Conservation (phyloP, 2,113 vertebrate species). For the Pedionomus torquatus region DNA sequence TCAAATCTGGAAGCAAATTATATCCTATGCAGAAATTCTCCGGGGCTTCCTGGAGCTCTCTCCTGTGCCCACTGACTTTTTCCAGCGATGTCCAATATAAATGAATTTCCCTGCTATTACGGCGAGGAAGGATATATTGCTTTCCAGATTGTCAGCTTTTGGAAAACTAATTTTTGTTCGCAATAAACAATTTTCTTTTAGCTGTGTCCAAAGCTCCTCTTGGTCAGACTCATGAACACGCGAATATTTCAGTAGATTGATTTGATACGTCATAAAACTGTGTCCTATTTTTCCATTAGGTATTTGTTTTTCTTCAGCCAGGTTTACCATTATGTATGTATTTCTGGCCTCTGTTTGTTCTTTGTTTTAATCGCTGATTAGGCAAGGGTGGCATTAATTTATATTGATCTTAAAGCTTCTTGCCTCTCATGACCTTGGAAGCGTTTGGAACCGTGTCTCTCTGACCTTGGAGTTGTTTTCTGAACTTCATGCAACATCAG, state of each 20-base stretch:
- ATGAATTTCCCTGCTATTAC: constrained; percentile 11
- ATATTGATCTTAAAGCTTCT: background rate
- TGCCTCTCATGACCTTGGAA: background rate
- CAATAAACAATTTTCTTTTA: constrained; percentile 45
- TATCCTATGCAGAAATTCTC: background rate
- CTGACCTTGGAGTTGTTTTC: background rate
- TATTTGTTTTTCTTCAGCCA: background rate
- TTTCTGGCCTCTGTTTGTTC: background rate
- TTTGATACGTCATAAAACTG: background rate
- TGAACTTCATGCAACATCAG: background rate
- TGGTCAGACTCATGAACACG: constrained; percentile 5
- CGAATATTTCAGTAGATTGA: constrained; percentile 38
- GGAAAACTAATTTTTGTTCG: constrained; percentile 27
- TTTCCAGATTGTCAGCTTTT: constrained; percentile 12
- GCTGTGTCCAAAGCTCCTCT: constrained; percentile 16
- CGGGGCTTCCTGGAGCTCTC: background rate
- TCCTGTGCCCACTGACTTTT: background rate
- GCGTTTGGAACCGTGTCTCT: background rate
- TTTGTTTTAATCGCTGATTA: background rate
- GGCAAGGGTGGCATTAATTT: background rate
- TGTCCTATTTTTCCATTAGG: background rate
- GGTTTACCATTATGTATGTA: background rate
- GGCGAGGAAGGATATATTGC: constrained; percentile 40
- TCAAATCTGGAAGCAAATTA: constrained; percentile 28
- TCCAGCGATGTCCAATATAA: constrained; percentile 10